Base-by-base conservation (phyloP, 2,797 vertebrate species). In the Macrochelys suwanniensis region DNA sequence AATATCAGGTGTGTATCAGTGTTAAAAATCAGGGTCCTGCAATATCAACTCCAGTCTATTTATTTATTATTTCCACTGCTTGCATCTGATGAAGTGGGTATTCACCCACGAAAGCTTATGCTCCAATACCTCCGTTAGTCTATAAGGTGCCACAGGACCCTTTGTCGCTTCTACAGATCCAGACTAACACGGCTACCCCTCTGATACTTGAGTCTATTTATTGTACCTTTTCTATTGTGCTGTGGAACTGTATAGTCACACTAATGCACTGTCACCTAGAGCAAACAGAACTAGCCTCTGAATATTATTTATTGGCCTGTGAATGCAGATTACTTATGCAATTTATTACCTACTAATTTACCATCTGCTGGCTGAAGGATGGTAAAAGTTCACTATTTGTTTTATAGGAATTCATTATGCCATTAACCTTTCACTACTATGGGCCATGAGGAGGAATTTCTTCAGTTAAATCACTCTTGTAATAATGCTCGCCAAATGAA, bases 341-440 rank as follows among this genome's bases (percentile, higher is more conserved):
- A 76, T 94, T 97, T 97, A 97, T 97, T 97, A 97, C 96, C 94
- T 97, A 85, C 90, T 98, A 97, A 98, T 98, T 98, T 98, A 96
- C 97, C 96, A 97, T 97, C 97, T 26, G 78, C 93, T 96, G 96
- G 57, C 91, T 97, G 96, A 97, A 97, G 97, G 90, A 96, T 96
- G 84, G 88, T 31, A 50, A 91, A 97, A 97, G 68, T 93, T 92
- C 96, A 93, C 89, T 97, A 80, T 97, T 98, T 98, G 95, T 97
- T 98, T 98, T 97, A 93, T 92, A 96, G 94, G 94, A 97, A 96
- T 97, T 97, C 91, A 97, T 98, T 97, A 97, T 91, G 65, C 89
- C 89, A 97, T 98, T 98, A 97, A 97, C 97, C 92, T 98, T 97
- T 97, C 88, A 81, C 87, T 97, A 88, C 80, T 94, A 83, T 81